phyloP scores from a whole-genome alignment of 2,113 vertebrate genomes.

The Dendrocopos noguchii region DNA sequence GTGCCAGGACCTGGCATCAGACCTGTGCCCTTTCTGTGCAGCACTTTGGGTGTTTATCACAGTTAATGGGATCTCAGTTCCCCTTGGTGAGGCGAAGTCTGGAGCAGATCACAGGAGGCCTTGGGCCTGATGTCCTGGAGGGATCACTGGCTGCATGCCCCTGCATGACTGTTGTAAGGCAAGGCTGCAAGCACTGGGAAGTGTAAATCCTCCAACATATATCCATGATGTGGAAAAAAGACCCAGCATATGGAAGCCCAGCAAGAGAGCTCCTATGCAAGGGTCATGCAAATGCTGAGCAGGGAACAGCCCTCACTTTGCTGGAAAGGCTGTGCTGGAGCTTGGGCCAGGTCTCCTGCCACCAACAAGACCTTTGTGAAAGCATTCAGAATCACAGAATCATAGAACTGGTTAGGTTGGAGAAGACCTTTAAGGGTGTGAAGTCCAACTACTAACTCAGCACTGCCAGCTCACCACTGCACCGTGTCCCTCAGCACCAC shows the following conservation, averaged over 20 bases:
- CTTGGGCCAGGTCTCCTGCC: background rate
- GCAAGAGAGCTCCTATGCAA: background rate
- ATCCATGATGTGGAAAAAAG: fast-evolving
- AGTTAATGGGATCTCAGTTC: background rate
- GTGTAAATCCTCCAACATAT: background rate
- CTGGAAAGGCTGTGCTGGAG: background rate
- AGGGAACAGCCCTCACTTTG: background rate
- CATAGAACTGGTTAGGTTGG: too few species aligned
- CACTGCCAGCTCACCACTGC: too few species aligned
- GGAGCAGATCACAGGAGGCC: background rate
- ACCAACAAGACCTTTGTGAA: background rate
- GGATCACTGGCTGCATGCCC: background rate
- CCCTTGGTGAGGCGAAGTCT: background rate
- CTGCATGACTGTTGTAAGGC: background rate
- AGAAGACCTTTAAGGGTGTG: too few species aligned
- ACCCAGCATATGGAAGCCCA: background rate
- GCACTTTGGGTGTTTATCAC: background rate
- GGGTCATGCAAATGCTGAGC: background rate
- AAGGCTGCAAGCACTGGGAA: background rate
- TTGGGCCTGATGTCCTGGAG: background rate
- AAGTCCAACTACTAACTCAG: too few species aligned
- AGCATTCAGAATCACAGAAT: background rate
- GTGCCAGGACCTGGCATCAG: background rate
- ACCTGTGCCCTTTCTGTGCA: background rate
- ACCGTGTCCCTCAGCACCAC: too few species aligned